Base-by-base conservation (phyloP, 2,113 vertebrate species). In the Planiliza haematocheilus region DNA sequence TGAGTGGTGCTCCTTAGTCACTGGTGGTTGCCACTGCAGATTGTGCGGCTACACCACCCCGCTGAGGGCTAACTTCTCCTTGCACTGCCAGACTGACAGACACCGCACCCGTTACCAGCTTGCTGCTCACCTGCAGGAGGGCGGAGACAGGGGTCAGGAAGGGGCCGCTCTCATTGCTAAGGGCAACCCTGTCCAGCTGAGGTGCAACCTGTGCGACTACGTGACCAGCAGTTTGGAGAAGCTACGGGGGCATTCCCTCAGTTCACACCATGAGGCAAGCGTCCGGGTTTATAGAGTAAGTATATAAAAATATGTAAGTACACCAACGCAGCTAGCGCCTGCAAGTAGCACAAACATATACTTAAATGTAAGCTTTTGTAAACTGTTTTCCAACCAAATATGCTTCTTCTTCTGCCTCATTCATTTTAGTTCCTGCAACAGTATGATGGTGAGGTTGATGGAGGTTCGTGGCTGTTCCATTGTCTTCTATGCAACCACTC, bases 181-280 rank as follows among this genome's bases (percentile, higher is more conserved):
- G 60, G 97, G 98, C 67, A 97, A 97, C 85, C 96, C 97, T 0
- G 92, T 99, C 74, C 97, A 99, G 81, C 93, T 99, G 81, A 95
- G 97, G 64, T 99, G 98, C 92, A 99, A 97, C 0, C 95, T 97
- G 7, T 99, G 98, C 0, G 96, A 97, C 91, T 99, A 97, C 50
- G 96, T 97, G 86, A 98, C 97, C 78, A 96, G 96, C 90, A 99
- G 97, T 81, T 76, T 98, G 85, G 98, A 99, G 93, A 99, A 99
- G 88, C 94, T 99, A 20, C 94, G 95, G 53, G 94, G 97, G 49
- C 98, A 99, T 93, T 97, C 97, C 0, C 95, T 96, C 80, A 96
- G 95, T 89, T 95, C 96, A 1, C 94, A 96, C 90, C 98, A 99
- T 0, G 95, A 98, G 92, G 95, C 96, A 91, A 97, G 97, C 91